Base-by-base conservation (phyloP, 2,888 invertebrate species). In the Gastrophysa polygoni region DNA sequence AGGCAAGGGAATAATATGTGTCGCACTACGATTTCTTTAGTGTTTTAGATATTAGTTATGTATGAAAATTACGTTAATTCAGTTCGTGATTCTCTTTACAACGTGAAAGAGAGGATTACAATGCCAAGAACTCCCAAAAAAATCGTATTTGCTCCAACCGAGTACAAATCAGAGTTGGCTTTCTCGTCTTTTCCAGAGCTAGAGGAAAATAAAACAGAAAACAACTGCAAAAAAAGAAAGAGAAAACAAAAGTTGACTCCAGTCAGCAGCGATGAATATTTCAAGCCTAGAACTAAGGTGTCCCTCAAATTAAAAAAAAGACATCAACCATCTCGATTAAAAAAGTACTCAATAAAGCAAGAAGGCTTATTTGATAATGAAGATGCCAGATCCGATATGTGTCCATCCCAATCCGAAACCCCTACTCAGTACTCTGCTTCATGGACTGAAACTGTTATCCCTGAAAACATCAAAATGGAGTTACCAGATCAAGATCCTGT, bases 341-440 rank as follows among this genome's bases (percentile, higher is more conserved):
- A 51, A 17, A 11, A 34, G n/a, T n/a, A 14, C 51, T 32, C 29
- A 10, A 32, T 29, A 51, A 32, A 8, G 51, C 5, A 51, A 29
- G n/a, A 2, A 32, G 11, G 29, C 18, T 5, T 16, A 17, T 51
- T 32, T 20, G 18, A 32, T 34, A 14, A 51, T 14, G 51, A 51
- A 51, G 18, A 51, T 51, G 7, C n/a, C 18, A 17, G 18, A 17
- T 7, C 28, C 32, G 6, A 1, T 16, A 16, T 51, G 16, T 51
- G 17, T 29, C 51, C 51, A 6, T 32, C 51, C 18, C 28, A 34
- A 34, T 51, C 51, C 16, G 51, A 51, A 34, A 24, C 48, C 7
- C 4, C 3, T 24, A 5, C 7, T 24, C 3, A 24, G 7, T 5
- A 7, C 7, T 47, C 21, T 17, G 6, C 3, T 20, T 21, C 18